phyloP scores from a whole-genome alignment of 2,797 vertebrate genomes.

The Centroberyx gerrardi region DNA sequence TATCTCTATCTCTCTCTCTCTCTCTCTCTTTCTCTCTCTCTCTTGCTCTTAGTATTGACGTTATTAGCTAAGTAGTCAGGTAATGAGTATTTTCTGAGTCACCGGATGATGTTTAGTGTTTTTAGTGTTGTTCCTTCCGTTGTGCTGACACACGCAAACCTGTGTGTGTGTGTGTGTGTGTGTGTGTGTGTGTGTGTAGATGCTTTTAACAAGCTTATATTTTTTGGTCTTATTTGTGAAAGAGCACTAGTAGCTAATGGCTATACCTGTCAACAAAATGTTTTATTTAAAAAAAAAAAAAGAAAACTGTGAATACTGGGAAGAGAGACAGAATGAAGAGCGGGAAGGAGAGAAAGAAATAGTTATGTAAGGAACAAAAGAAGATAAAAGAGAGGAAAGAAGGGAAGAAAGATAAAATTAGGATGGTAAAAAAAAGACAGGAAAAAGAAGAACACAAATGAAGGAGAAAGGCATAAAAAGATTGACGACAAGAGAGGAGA shows the following conservation, averaged over 20 bases:
- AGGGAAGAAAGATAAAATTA: not conserved
- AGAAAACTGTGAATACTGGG: not conserved
- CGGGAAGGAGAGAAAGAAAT: not conserved
- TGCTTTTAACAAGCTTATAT: conserved; percentile 45
- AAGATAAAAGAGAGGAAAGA: conserved; percentile 1
- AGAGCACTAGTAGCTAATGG: conserved; percentile 23
- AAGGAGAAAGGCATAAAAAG: conserved; percentile 46
- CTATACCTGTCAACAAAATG: conserved; percentile 29
- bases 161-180: not conserved
- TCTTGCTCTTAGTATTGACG: conserved; percentile 25
- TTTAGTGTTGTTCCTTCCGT: conserved; percentile 31
- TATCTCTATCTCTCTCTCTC: not conserved
- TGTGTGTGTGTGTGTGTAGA: conserved; percentile 9
- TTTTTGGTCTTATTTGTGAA: not conserved
- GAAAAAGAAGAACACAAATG: conserved; percentile 18
- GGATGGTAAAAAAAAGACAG: not conserved
- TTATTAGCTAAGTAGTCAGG: conserved; percentile 53
- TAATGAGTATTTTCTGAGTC: conserved; percentile 50
- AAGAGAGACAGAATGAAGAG: not conserved
- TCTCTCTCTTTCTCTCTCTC: not conserved
- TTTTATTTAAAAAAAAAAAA: not conserved
- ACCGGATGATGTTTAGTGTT: conserved; percentile 41
- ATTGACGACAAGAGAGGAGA: conserved; percentile 41
- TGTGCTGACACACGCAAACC: conserved; percentile 50
- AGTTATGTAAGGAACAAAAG: not conserved